Conservation (phyloP, 1,140 invertebrate species). For the Charaxes varanes region DNA sequence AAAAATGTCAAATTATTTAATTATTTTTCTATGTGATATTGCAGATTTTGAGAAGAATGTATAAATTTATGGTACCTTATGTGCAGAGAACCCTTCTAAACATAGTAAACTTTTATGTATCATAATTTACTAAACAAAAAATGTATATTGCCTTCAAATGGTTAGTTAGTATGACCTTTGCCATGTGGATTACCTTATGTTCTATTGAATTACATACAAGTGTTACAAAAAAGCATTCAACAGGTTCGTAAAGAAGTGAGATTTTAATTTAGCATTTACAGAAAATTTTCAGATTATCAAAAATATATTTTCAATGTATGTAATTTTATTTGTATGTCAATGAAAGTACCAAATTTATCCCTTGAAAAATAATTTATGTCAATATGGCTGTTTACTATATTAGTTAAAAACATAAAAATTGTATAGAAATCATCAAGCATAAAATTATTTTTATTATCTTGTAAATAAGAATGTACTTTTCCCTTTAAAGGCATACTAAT, state of each 20-base stretch:
- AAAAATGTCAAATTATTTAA: slow-evolving; percentile 33
- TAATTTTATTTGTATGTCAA: too few species aligned
- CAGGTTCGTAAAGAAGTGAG: slow-evolving; percentile 14
- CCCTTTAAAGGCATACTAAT: too few species aligned
- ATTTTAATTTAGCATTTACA: too few species aligned
- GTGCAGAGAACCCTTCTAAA: not conserved
- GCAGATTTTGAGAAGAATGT: slow-evolving; percentile 23
- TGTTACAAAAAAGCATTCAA: slow-evolving; percentile 14
- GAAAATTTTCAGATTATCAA: not conserved
- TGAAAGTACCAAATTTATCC: too few species aligned
- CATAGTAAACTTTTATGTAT: not conserved
- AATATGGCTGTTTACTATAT: too few species aligned
- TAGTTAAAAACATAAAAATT: too few species aligned
- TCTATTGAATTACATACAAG: slow-evolving; percentile 25
- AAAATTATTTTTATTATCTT: too few species aligned
- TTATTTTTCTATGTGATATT: slow-evolving; percentile 7
- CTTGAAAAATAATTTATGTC: too few species aligned
- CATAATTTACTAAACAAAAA: slow-evolving; percentile 8
- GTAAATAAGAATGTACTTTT: too few species aligned
- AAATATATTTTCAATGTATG: slow-evolving; percentile 1
- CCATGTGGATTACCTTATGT: slow-evolving; percentile 52
- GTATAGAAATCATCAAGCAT: too few species aligned
- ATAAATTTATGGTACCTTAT: slow-evolving; percentile 28
- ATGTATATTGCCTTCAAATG: slow-evolving; percentile 67
- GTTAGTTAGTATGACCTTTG: slow-evolving; percentile 35